Base-by-base conservation (phyloP, 1,140 invertebrate genomes). In the Dendroctonus valens region DNA sequence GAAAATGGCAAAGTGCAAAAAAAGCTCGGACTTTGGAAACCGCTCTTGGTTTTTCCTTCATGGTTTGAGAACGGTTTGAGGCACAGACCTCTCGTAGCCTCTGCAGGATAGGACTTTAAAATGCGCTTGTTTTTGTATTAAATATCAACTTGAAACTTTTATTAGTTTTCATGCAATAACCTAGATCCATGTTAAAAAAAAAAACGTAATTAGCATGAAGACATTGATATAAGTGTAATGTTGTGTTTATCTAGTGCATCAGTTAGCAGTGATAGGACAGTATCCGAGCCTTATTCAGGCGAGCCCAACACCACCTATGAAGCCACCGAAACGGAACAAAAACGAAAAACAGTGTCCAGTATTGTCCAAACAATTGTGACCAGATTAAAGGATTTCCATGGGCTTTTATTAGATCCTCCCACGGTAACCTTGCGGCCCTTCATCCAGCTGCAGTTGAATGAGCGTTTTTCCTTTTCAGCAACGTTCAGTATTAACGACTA, bases 371-470 rank as follows among this genome's bases (percentile, higher is more conserved):
- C 89, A 49, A 85, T 89, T 65, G 79, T 85, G 71, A 86, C 87
- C 68, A 83, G 86, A 70, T 77, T 93, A 69, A 84, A 87, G 76
- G 84, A 88, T 75, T 86, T 93, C 74, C 87, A 91, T 75, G 78
- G 86, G 72, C 74, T 93, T 53, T 78, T 93, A 9, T 65, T 86
- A 41, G 83, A 91, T 72, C 91, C 91, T 70, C 90, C 91, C 75
- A 82, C 85, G 78, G 90, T 91, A 79, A 80, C 76, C 7, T 40
- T 26, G 26, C 26, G 26, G 26, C 26, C 26, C 26, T 26, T 26
- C 26, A 26, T 26, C 1, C 26, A 26, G 3, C 26, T 26, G 3
- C 1, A 26, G 26, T 26, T 26, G 26, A 26, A 26, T 46, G 12
- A 12, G 9, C 14, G 37, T 6, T 52, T 11, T 15, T 64, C 55